Base-by-base conservation (phyloP, 2,113 vertebrate species). In the Saccopteryx bilineata region DNA sequence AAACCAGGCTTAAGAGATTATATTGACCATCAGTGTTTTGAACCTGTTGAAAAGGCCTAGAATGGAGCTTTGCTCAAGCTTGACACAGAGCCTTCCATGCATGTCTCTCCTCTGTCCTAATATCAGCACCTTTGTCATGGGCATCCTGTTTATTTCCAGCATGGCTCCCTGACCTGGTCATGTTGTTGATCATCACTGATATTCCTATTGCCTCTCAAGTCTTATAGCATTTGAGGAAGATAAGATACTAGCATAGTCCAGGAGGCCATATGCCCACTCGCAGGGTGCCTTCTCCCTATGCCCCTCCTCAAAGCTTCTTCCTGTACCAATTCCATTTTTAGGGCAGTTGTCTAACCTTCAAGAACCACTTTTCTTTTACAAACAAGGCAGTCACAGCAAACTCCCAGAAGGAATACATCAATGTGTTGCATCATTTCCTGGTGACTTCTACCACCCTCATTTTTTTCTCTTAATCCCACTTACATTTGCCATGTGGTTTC, bases 401-500 rank as follows among this genome's bases (percentile, higher is more conserved):
- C 6, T 23, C 52, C 50, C 5, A 24, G 52, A 50, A 48, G 58
- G 24, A 82, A 14, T 26, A 5, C 9, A 12, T 17, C n/a, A 65
- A 15, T 24, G 2, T 54, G 14, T 54, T 50, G 33, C 26, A 8
- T 88, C 1, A 18, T 94, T 94, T 84, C 74, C 90, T 94, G 65
- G 39, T 79, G 79, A 83, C 79, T 69, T 93, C 71, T 7, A 52
- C 24, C n/a, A 76, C 28, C 33, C 72, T 87, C 58, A 12, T 1
- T 39, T 85, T 87, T 88, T 87, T 33, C 75, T 68, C 84, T 74
- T 71, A 48, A 75, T 87, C 31, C 60, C 80, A 90, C 66, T 61
- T 58, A 58, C 46, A 24, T 63, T 91, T 88, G 63, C 65, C 90
- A 94, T 58, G 58, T 86, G 82, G 61, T 90, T 95, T 94, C 82